These are phyloP conservation scores for Aphis gossypii DNA, from an alignment of 1,140 invertebrate species.

Conservation along the genomic window DNA sequence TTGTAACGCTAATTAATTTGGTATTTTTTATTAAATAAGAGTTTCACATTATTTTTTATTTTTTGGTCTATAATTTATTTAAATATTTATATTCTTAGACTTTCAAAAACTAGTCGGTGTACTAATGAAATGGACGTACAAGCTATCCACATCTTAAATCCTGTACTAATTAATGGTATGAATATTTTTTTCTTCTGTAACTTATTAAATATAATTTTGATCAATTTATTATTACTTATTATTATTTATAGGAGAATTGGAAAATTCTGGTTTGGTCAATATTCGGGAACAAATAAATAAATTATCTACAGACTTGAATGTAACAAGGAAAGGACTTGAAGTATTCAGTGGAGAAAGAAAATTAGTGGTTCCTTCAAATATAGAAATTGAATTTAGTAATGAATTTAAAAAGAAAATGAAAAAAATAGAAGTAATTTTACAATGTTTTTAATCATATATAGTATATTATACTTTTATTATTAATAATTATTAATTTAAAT, in stretches of 20 bases:
- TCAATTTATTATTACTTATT: neutral
- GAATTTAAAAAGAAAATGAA: conserved; percentile 40
- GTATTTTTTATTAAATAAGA: neutral
- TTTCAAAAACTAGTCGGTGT: conserved; percentile 44
- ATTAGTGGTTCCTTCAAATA: neutral
- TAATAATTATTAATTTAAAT: no score
- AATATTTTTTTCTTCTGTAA: neutral
- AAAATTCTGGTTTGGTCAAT: conserved; percentile 41
- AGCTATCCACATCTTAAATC: conserved; percentile 39
- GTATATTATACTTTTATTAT: no score
- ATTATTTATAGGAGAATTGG: conserved; percentile 44
- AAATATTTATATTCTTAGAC: conserved; percentile 7
- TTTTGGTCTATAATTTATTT: neutral
- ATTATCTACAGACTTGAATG: conserved; percentile 35
- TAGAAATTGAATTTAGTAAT: conserved; percentile 15
- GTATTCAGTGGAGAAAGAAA: conserved; percentile 53
- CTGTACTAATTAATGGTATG: neutral
- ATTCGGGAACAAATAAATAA: conserved; percentile 50
- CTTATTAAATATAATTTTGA: neutral
- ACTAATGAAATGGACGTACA: conserved; percentile 38
- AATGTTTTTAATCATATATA: neutral
- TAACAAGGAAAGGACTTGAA: conserved; percentile 51
- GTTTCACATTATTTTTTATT: neutral
- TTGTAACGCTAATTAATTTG: neutral
- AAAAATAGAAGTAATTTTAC: conserved; percentile 31